Evolutionary conservation across 2,113 vertebrate genomes (phyloP), one percentile per base, ranked within the genome.

Genomic region (Sturnus vulgaris): DNA sequence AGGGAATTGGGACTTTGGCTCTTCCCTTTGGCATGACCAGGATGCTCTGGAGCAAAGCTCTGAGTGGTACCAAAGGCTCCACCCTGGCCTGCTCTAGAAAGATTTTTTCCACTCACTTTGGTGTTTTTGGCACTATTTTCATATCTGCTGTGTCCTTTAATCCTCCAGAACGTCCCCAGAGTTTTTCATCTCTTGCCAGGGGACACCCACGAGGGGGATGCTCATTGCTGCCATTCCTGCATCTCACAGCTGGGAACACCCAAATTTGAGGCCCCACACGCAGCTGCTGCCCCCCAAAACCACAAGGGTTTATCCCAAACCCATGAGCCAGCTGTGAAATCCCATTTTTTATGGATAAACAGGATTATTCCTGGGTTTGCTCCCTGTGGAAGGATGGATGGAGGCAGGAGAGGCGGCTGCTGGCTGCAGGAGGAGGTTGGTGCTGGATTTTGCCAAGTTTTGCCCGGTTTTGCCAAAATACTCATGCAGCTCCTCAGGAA

Each of bases 351-450:
- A 28, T 14, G 87, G 30, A 12, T 23, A 40, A 80, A 23, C 6
- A 2, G 7, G 40, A 33, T 49, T 37, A 16, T 60, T 47, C 3
- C 11, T 2, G 50, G 30, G 23, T 49, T 61, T 27, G 20, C 15
- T 78, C 24, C 37, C 47, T 3, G 42, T 1, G 50, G 50, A 55
- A 60, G 22, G 39, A 15, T 1, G 61, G 23, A 19, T 3, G 69
- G 60, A 4, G 10, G 33, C 2, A 3, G 77, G 23, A 44, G 55
- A 52, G 40, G 72, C 0, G 0, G 39, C 55, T 2, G 4, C 3
- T 0, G 0, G 39, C 55, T 1, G 4, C 2, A 0, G 55, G 64
- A 59, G 53, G 30, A 37, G 17, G 5, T 5, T 6, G 72, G 1
- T 22, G 73, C 59, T 2, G 4, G 9, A n/a, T 30, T 65, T 50